Percentiles rank a stretch among this genome's conserved stretches.
phyloP scores from a whole-genome alignment of 2,888 invertebrate species.

The Parascotia fuliginaria region DNA sequence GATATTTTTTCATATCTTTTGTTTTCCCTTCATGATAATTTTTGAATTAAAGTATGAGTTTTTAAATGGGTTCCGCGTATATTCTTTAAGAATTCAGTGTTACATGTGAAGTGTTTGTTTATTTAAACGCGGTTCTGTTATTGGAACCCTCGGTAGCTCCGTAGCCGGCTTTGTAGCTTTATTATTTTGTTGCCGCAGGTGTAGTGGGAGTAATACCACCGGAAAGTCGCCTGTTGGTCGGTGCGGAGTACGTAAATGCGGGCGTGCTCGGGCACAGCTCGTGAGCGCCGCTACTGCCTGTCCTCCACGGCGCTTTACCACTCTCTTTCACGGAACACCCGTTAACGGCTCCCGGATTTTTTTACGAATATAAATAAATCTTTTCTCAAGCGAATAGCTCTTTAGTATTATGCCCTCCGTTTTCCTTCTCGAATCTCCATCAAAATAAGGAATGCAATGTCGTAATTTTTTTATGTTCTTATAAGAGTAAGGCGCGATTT shows the following conservation, averaged over 20 bases:
- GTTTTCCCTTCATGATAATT: conserved; percentile 62
- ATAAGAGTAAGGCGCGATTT: conserved; percentile 61
- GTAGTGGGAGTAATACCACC: conserved; percentile 87
- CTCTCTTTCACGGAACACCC: conserved; percentile 71
- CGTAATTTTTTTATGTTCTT: conserved; percentile 62
- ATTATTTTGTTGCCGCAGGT: conserved; percentile 86
- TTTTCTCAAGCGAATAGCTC: conserved; percentile 75
- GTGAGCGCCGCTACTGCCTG: conserved; percentile 58
- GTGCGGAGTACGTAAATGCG: conserved; percentile 87
- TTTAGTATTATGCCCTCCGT: conserved; percentile 75
- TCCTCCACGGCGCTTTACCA: conserved; percentile 57
- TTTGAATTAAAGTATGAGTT: conserved; percentile 54
- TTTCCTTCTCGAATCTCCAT: conserved; percentile 62
- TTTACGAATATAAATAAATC: conserved; percentile 79
- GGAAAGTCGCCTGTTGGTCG: conserved; percentile 87
- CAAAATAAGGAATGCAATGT: conserved; percentile 78
- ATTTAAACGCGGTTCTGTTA: conserved; percentile 65
- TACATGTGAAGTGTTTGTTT: conserved; percentile 63
- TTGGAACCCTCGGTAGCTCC: conserved; percentile 63
- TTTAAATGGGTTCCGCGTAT: conserved; percentile 51
- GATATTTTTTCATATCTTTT: conserved; percentile 60
- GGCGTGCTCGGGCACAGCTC: conserved; percentile 83
- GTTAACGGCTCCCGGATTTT: conserved; percentile 77
- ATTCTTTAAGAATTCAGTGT: conserved; percentile 35
- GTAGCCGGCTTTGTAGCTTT: conserved; percentile 81